Conservation (phyloP, 1,140 invertebrate species). For the Plodia interpunctella region DNA sequence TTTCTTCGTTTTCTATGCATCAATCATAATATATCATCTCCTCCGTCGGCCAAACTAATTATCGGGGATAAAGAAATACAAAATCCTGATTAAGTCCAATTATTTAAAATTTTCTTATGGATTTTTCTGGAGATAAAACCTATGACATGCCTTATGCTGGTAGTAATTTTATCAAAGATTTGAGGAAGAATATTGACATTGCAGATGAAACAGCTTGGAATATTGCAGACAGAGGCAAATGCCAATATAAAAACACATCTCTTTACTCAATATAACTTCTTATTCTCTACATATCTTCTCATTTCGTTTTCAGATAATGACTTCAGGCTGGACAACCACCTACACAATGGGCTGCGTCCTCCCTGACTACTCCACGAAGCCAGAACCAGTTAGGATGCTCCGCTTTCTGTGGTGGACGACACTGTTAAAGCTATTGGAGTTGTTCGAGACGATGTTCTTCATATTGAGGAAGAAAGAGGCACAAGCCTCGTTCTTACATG, state of each 20-base stretch:
- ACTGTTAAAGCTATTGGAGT: conserved; percentile 57
- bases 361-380: conserved; percentile 82
- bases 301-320: conserved; percentile 51
- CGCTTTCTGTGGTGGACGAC: conserved; percentile 70
- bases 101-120: too few relatives aligned
- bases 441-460: conserved; percentile 79
- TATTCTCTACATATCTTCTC: background rate
- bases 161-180: too few relatives aligned
- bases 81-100: too few relatives aligned
- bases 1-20: background rate
- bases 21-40: background rate
- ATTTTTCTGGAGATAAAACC: too few relatives aligned
- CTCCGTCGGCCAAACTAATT: background rate
- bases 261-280: too few relatives aligned
- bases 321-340: conserved; percentile 71
- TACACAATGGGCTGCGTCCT: conserved; percentile 85
- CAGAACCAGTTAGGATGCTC: conserved; percentile 81
- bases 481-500: conserved; percentile 84
- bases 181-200: too few relatives aligned
- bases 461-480: conserved; percentile 83
- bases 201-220: too few relatives aligned
- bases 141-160: too few relatives aligned
- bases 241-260: too few relatives aligned
- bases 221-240: too few relatives aligned
- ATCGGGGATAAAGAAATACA: too few relatives aligned